Evolutionary conservation across 2,113 vertebrate genomes (phyloP), one percentile per base, ranked within the genome.

Genomic region (Piliocolobus tephrosceles): DNA sequence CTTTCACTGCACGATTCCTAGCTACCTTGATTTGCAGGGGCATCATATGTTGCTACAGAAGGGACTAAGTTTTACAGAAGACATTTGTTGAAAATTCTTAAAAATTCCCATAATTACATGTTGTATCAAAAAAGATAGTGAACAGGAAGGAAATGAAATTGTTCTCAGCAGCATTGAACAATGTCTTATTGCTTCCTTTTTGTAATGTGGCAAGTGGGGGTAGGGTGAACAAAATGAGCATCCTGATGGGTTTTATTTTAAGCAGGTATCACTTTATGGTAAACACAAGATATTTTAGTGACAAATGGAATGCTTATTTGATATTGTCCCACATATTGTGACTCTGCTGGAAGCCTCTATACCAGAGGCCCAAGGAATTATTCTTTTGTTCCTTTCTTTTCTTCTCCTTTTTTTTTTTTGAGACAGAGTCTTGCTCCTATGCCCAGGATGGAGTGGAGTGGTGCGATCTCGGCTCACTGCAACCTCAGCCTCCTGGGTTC

Each of bases 101-200:
- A 82, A 58, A 72, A 66, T 58, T 55, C 14, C 82, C 38, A 11
- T 70, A 76, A 90, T 68, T 85, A 81, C 50, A 88, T 18, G 38
- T 32, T 52, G 3, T 52, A 84, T 64, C 72, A 88, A 90, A 78
- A 68, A 95, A 91, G 87, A 40, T 13, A 88, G 72, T 72, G 84
- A 82, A 68, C 35, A 88, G 93, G 91, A 97, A 97, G 91, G 96
- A 97, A 90, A 89, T 12, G 25, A 35, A 57, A 88, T 92, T 97
- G 64, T 96, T 95, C 89, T 87, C 70, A 27, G 90, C 40, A 79
- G 20, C 72, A 38, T 0, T 66, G 84, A 96, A 92, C 81, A 85
- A 47, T 92, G 86, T 47, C 64, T 79, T 72, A 18, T 16, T 64
- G 72, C 57, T 90, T 96, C 97, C 94, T 96, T 35, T 72, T 76